Conservation (phyloP, 2,113 vertebrate species). For the Cyanoderma ruficeps region DNA sequence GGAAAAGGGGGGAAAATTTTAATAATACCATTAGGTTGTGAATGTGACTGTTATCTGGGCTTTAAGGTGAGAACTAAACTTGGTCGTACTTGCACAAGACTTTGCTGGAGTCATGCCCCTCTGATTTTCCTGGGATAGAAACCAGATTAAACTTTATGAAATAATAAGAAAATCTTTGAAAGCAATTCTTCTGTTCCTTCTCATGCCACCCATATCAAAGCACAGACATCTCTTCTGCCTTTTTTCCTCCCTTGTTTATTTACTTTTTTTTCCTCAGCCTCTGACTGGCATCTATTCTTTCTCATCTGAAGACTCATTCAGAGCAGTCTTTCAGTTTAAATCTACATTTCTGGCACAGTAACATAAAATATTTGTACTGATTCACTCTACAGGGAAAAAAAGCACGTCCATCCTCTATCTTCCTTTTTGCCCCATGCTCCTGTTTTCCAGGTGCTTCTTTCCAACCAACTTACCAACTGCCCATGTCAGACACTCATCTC, state of each 20-base stretch:
- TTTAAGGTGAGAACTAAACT: background rate
- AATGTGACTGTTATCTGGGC: background rate
- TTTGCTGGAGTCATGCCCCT: background rate
- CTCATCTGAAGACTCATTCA: background rate
- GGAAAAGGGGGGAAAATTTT: background rate
- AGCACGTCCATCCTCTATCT: background rate
- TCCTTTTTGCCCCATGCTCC: background rate
- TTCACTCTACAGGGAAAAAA: background rate
- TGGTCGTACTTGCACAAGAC: background rate
- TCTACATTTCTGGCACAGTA: slow-evolving; percentile 21
- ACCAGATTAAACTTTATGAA: background rate
- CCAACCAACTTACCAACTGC: background rate
- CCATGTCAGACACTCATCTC: background rate
- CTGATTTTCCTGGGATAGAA: background rate
- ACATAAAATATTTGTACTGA: background rate
- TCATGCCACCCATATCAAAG: background rate
- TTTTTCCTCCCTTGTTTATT: background rate
- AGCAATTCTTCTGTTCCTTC: background rate
- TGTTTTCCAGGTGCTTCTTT: slow-evolving; percentile 15
- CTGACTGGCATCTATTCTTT: slow-evolving; percentile 10
- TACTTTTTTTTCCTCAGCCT: slow-evolving; percentile 33
- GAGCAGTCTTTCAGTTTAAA: background rate
- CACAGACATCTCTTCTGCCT: background rate
- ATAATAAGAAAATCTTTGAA: background rate
- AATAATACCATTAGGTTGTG: background rate